phyloP scores from a whole-genome alignment of 2,888 invertebrate species.

The Steinernema scapterisci region DNA sequence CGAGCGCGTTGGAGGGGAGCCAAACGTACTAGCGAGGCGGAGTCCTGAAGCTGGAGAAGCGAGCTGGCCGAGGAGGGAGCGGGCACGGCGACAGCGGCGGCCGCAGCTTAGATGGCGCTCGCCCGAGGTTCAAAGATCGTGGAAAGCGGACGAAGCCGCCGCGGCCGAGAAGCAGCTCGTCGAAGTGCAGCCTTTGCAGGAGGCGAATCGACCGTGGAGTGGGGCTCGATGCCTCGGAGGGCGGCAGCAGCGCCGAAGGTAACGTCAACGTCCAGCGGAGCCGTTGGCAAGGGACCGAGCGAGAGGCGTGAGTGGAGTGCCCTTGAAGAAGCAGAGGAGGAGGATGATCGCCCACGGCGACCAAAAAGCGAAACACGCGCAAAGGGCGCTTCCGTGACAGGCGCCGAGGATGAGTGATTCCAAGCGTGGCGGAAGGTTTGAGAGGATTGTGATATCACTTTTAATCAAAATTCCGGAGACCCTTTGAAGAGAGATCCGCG shows the following conservation, averaged over 20 bases:
- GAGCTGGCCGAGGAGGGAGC: neutral
- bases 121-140: no score
- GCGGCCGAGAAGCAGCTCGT: neutral
- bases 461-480: no score
- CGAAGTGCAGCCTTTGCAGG: neutral
- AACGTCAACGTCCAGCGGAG: neutral
- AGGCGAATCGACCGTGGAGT: neutral
- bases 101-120: no score
- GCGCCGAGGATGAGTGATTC: no score
- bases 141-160: no score
- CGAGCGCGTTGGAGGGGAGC: neutral
- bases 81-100: neutral
- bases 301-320: neutral
- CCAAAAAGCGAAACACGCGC: neutral
- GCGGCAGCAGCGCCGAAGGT: conserved; percentile 9
- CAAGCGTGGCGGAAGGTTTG: no score
- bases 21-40: neutral
- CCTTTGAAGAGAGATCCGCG: no score
- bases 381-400: neutral
- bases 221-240: neutral
- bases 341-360: neutral
- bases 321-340: no score
- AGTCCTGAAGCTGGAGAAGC: neutral
- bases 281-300: neutral
- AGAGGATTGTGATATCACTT: no score